Evolutionary conservation across 2,113 vertebrate species (phyloP).

Genomic region (Pitta sordida): DNA sequence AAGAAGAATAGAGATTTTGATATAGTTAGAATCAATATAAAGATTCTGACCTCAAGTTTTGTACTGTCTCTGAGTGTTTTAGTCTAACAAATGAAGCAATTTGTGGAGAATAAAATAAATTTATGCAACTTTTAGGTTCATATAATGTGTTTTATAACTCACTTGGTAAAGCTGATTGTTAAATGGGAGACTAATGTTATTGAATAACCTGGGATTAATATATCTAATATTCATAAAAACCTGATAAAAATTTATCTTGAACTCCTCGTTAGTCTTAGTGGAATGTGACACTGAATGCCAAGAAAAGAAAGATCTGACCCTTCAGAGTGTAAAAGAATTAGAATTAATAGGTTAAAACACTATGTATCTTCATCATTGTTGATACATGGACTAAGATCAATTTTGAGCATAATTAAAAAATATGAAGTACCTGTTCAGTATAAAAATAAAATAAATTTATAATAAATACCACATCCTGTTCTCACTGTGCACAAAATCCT

Average conservation of each 20-base stretch:
- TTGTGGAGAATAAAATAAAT: background rate
- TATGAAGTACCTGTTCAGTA: background rate
- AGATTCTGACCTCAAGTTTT: background rate
- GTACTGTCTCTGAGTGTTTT: background rate
- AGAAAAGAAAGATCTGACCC: background rate
- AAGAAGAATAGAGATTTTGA: background rate
- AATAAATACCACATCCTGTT: background rate
- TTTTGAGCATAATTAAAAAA: background rate
- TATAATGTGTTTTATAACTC: background rate
- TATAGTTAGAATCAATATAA: background rate
- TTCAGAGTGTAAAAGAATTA: background rate
- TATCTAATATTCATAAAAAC: background rate
- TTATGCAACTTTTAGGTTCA: background rate
- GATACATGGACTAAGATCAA: background rate
- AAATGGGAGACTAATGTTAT: background rate
- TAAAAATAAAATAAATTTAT: background rate
- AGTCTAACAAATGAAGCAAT: background rate
- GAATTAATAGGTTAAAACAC: background rate
- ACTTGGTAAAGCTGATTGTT: background rate
- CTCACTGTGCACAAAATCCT: background rate
- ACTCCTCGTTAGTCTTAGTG: background rate
- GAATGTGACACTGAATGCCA: background rate
- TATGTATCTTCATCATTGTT: background rate
- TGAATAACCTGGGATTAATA: background rate
- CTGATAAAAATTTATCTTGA: background rate